Conservation (phyloP, 2,888 invertebrate species). For the Diaphora mendica region DNA sequence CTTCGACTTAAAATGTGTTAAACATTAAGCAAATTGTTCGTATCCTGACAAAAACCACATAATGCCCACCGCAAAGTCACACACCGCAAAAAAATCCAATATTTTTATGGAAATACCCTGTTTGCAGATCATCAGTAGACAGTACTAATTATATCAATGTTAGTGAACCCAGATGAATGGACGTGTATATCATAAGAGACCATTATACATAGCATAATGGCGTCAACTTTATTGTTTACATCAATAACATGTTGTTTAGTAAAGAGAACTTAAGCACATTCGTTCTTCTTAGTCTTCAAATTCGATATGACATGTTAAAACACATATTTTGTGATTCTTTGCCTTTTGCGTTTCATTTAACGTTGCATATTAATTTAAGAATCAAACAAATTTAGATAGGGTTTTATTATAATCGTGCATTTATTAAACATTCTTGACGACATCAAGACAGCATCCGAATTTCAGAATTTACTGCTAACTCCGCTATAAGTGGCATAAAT, state of each 20-base stretch:
- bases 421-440: not conserved
- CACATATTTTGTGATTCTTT: no score
- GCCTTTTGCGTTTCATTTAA: no score
- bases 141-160: slow-evolving; percentile 31
- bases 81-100: not conserved
- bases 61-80: not conserved
- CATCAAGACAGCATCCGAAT: not conserved
- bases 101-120: slow-evolving; percentile 1
- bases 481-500: no score
- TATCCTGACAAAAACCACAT: slow-evolving; percentile 1
- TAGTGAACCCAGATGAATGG: slow-evolving; percentile 24
- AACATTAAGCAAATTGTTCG: not conserved
- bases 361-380: not conserved
- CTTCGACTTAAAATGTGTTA: not conserved
- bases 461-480: no score
- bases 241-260: slow-evolving; percentile 11
- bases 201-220: slow-evolving; percentile 32
- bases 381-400: not conserved
- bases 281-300: not conserved
- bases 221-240: slow-evolving; percentile 19
- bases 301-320: not conserved
- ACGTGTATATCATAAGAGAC: slow-evolving; percentile 31
- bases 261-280: not conserved
- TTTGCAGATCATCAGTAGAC: not conserved
- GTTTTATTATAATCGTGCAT: not conserved